Percentiles rank a stretch among this genome's conserved stretches.
Evolutionary conservation across 2,113 vertebrate genomes (phyloP).

Genomic region (Pollachius pollachius): DNA sequence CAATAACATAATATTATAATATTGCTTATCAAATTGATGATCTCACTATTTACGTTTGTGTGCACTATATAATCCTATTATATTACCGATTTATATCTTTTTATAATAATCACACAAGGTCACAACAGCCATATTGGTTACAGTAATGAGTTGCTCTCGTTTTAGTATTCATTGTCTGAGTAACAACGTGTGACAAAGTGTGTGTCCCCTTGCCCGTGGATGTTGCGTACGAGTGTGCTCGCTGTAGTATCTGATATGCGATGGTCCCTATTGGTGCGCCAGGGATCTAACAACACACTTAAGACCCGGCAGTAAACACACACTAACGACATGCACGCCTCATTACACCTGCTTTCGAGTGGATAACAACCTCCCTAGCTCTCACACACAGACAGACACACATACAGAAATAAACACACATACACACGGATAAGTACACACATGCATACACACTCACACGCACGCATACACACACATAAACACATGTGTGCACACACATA

Average conservation of each 20-base stretch:
- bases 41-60: too few relatives aligned
- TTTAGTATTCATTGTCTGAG: too few relatives aligned
- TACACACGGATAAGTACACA: background rate
- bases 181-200: too few relatives aligned
- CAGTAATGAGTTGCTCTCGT: too few relatives aligned
- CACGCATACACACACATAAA: constrained; percentile 8
- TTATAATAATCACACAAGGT: too few relatives aligned
- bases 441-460: constrained; percentile 5
- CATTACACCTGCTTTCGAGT: constrained; percentile 62
- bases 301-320: constrained; percentile 49
- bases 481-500: constrained; percentile 7
- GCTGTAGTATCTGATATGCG: constrained; percentile 21
- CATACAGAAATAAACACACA: background rate
- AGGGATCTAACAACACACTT: constrained; percentile 54
- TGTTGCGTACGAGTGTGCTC: background rate
- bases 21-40: too few relatives aligned
- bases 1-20: too few relatives aligned
- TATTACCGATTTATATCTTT: too few relatives aligned
- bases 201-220: background rate
- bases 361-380: constrained; percentile 44
- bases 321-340: constrained; percentile 61
- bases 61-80: too few relatives aligned
- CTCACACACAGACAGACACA: constrained; percentile 8
- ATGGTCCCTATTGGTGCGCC: constrained; percentile 47
- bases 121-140: too few relatives aligned